Evolutionary conservation across 1,140 invertebrate species (phyloP).

Genomic region (Pogonognathellus flavescens): DNA sequence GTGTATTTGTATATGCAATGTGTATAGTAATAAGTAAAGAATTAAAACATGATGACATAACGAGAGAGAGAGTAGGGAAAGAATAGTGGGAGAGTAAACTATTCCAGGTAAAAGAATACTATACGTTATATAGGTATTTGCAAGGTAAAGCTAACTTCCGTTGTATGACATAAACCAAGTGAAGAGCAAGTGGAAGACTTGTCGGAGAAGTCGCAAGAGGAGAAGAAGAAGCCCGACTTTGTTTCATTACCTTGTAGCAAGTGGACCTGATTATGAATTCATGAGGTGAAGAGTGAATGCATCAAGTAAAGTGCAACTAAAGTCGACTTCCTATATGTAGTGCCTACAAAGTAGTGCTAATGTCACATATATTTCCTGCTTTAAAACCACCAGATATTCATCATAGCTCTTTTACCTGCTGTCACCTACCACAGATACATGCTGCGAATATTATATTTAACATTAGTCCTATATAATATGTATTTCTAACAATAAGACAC

Average conservation of each 20-base stretch:
- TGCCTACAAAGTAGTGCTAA: background rate
- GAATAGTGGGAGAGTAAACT: background rate
- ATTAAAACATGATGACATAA: conserved; percentile 17
- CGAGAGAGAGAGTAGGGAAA: background rate
- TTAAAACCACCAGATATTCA: background rate
- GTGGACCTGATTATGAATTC: conserved; percentile 39
- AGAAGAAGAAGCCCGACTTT: background rate
- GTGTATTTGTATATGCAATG: conserved; percentile 40
- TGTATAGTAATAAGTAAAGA: conserved; percentile 40
- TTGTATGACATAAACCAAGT: no score
- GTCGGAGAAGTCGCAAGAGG: background rate
- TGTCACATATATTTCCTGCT: background rate
- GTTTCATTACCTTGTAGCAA: conserved; percentile 1
- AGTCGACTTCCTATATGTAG: background rate
- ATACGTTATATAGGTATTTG: no score
- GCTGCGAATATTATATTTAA: no score
- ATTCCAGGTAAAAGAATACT: background rate
- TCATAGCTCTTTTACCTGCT: no score
- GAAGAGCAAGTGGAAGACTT: no score
- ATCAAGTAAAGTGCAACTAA: conserved; percentile 42
- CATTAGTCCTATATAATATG: no score
- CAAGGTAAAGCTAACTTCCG: no score
- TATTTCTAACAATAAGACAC: no score
- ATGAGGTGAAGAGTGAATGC: conserved; percentile 43
- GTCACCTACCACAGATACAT: no score